phyloP scores from a whole-genome alignment of 2,888 invertebrate species.

The Ectemnius cavifrons region DNA sequence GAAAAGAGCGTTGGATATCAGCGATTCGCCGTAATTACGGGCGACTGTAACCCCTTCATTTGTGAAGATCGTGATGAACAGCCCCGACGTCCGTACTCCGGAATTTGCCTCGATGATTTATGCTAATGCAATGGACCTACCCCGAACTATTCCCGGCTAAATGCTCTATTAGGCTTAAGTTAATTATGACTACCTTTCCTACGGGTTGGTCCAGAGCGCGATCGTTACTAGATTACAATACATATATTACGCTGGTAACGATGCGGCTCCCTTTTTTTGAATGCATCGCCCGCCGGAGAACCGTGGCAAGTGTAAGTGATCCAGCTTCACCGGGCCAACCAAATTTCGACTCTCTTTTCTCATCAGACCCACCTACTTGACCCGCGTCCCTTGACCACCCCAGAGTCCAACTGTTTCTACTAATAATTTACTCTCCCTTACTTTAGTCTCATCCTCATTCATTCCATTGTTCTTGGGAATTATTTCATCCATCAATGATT shows the following conservation, averaged over 20 bases:
- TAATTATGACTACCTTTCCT: constrained; percentile 67
- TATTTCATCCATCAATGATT: too few species aligned
- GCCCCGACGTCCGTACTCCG: constrained; percentile 41
- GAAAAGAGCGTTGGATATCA: constrained; percentile 39
- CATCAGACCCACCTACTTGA: not conserved
- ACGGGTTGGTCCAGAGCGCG: constrained; percentile 47
- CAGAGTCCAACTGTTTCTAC: not conserved
- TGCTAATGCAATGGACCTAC: constrained; percentile 68
- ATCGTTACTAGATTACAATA: constrained; percentile 62
- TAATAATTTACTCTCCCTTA: not conserved
- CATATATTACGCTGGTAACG: constrained; percentile 59
- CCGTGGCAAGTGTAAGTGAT: constrained; percentile 28
- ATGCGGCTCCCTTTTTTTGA: constrained; percentile 36
- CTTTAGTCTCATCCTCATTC: not conserved
- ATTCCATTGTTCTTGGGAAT: not conserved
- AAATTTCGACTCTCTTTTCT: constrained; percentile 10
- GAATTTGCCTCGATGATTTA: constrained; percentile 68
- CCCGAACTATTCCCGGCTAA: constrained; percentile 64
- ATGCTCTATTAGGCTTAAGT: constrained; percentile 72
- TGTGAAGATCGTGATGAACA: constrained; percentile 63
- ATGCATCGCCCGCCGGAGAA: constrained; percentile 36
- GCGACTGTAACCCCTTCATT: constrained; percentile 62
- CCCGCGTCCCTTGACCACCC: not conserved
- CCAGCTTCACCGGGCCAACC: constrained; percentile 12
- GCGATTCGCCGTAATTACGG: constrained; percentile 51